These are phyloP conservation scores for Anas bahamensis DNA, from an alignment of 2,797 vertebrate genomes.

Conservation along the genomic window DNA sequence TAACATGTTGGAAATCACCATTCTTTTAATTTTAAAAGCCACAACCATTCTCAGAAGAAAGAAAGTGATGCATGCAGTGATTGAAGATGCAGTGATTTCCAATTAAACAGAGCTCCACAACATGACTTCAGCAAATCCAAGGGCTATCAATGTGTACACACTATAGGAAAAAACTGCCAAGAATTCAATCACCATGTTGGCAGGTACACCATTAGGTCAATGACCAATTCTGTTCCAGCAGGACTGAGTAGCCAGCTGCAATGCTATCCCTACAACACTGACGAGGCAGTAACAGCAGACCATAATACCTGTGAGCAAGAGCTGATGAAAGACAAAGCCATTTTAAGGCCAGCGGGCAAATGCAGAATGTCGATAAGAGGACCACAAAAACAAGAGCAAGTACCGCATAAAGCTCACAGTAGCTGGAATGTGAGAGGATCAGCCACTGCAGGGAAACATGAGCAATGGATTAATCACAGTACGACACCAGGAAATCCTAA, in stretches of 20 bases:
- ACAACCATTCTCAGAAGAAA: not conserved
- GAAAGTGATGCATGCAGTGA: not conserved
- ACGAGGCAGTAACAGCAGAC: slow-evolving; percentile 11
- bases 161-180: not conserved
- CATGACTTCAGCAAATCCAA: slow-evolving; percentile 2
- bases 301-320: not conserved
- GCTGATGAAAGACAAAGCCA: not conserved
- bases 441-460: not conserved
- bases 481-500: not conserved
- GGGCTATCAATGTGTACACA: not conserved
- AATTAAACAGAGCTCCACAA: not conserved
- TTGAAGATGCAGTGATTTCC: not conserved
- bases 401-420: not conserved
- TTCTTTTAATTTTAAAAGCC: not conserved
- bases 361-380: not conserved
- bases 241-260: not conserved
- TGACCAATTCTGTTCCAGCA: slow-evolving; percentile 22
- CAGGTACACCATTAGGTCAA: not conserved
- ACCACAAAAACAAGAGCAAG: not conserved
- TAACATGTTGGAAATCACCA: not conserved
- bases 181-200: not conserved
- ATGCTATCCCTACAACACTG: not conserved
- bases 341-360: not conserved
- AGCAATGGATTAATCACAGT: not conserved
- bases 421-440: not conserved